phyloP scores from a whole-genome alignment of 92 coral and sea anemone genomes.

The Chrysogorgia sp. region DNA sequence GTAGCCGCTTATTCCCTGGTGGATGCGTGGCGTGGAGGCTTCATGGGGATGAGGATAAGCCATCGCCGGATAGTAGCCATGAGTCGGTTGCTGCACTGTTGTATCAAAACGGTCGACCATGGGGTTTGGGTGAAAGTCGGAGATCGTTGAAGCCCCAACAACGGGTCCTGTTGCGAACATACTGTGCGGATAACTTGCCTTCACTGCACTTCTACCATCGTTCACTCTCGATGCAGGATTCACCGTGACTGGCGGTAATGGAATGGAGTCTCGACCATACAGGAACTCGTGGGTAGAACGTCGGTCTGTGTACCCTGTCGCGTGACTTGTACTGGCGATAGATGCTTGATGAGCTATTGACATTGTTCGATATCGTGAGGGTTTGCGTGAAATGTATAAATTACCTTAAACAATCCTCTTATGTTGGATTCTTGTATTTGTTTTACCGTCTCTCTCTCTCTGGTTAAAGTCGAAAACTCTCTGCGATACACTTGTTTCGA shows the following conservation, averaged over 20 bases:
- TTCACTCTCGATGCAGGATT: conserved; percentile 9
- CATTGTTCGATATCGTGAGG: conserved; percentile 32
- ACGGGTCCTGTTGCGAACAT: conserved; percentile 51
- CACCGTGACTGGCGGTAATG: conserved; percentile 19
- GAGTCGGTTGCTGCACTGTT: conserved; percentile 19
- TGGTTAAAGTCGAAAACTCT: conserved; percentile 2
- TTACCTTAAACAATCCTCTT: conserved; percentile 15
- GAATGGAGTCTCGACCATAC: conserved; percentile 37
- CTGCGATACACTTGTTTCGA: conserved; percentile 34
- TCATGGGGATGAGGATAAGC: conserved; percentile 36
- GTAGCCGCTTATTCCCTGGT: conserved; percentile 37
- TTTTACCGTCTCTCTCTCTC: neutral
- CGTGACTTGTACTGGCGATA: conserved; percentile 38
- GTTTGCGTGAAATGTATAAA: conserved; percentile 36
- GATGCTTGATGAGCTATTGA: conserved; percentile 39
- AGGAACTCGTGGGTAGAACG: conserved; percentile 45
- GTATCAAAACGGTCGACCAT: conserved; percentile 48
- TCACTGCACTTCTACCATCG: conserved; percentile 22
- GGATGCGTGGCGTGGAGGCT: conserved; percentile 15
- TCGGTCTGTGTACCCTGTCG: conserved; percentile 37
- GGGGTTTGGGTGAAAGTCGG: conserved; percentile 35
- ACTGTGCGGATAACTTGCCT: conserved; percentile 44
- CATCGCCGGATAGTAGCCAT: neutral
- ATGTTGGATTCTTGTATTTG: neutral
- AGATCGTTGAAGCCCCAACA: conserved; percentile 29